Base-by-base conservation (phyloP, 1,140 invertebrate species). In the Pseudachorutes palmiensis region DNA sequence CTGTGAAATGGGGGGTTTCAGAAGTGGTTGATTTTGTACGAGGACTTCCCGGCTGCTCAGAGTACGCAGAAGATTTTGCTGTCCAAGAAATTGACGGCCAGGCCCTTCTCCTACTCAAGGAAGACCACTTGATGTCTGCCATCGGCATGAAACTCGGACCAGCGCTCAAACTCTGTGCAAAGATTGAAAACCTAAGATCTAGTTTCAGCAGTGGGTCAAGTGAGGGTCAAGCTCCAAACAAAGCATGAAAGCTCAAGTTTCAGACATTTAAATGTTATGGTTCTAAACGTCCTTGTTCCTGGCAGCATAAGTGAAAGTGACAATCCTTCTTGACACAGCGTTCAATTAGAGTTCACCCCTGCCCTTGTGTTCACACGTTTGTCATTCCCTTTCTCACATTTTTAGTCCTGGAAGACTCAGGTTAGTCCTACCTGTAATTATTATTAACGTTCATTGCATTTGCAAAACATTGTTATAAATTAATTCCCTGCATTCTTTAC, bases 21-120 rank as follows among this genome's bases (percentile, higher is more conserved):
- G 71, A 74, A 72, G 72, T 74, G 22, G 72, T 71, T 22, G 66
- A 70, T 32, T 70, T 72, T 64, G 61, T 65, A 2, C 32, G n/a
- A 65, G 88, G 86, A 70, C 81, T 96, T 65, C 89, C 89, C 0
- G 94, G 93, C 0, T 97, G 94, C 77, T 83, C 87, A 1, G 89
- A 92, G 74, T 97, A 97, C 76, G 94, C 92, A 0, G 92, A 97
- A 76, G 94, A 97, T 77, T 98, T 98, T 81, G 84, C 88, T 68
- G 91, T 94, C 73, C 90, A 95, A 76, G 85, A 89, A 72, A 94
- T 96, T 76, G 91, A 94, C 79, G 93, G 93, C 28, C 84, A 89
- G 2, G 87, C 90, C 0, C 81, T 96, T 48, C 88, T 91, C 0
- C 81, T 94, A 49, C 82, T 96, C 30, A 95, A 90, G 12, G 92